These are phyloP conservation scores for Catamblyrhynchus diadema DNA, from an alignment of 2,797 vertebrate genomes.

Conservation along the genomic window DNA sequence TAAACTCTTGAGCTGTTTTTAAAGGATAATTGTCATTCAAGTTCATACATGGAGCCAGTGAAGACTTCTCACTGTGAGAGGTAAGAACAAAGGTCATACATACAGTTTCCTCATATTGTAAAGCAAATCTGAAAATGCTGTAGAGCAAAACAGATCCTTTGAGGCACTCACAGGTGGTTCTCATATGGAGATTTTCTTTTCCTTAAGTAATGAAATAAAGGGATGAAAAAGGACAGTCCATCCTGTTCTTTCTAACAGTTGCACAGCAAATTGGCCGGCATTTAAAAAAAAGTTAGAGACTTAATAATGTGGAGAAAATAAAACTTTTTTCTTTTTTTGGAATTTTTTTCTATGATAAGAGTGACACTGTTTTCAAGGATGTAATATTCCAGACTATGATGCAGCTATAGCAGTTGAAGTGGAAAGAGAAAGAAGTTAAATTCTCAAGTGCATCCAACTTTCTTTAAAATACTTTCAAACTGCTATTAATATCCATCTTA, in stretches of 20 bases:
- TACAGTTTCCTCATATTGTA: not conserved
- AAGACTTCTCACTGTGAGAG: not conserved
- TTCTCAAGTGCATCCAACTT: not conserved
- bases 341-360: not conserved
- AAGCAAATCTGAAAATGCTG: not conserved
- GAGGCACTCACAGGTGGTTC: not conserved
- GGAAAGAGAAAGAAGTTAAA: not conserved
- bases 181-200: not conserved
- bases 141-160: not conserved
- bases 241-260: not conserved
- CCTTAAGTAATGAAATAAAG: not conserved
- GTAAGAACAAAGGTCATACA: not conserved
- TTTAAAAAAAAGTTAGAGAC: not conserved
- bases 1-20: not conserved
- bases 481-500: not conserved
- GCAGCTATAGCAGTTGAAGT: not conserved
- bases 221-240: not conserved
- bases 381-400: not conserved
- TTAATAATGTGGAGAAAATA: not conserved
- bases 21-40: not conserved
- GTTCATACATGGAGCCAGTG: not conserved
- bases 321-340: fast-evolving
- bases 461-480: not conserved
- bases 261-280: not conserved
- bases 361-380: not conserved